Base-by-base conservation (phyloP, 2,888 invertebrate genomes). In the Lepidocyrtinus sp. region DNA sequence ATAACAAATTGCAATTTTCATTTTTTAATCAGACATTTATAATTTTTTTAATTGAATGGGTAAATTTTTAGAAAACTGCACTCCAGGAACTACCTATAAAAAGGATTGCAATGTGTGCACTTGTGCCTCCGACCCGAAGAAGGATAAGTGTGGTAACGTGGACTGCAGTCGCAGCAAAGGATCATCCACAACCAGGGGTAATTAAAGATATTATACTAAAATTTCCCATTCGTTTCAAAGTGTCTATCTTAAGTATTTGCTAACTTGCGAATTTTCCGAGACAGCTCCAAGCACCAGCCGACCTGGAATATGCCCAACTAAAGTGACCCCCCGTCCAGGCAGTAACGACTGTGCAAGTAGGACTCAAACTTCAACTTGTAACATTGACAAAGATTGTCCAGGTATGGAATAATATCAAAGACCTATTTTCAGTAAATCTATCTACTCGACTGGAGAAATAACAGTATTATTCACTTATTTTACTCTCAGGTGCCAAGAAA, bases 101-200 rank as follows among this genome's bases (percentile, higher is more conserved):
- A 86, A 86, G 71, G 84, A 83, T 55, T 86, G 86, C 69, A 86
- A 86, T 50, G 81, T 82, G 15, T 86, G 86, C 50, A 84, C 84
- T 17, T 86, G 86, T 72, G 82, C 50, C n/a, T 69, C 80, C 2
- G 72, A 74, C n/a, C 46, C 77, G 2, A 76, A 74, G 22, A 74
- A 80, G 59, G 86, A 85, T 69, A 84, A 84, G 61, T 85, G 85
- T 74, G 82, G 84, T 59, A 65, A 82, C 26, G 36, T 83, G 21
- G 83, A 86, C 36, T 86, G 86, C 68, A 78, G 12, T 9, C 76
- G 84, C 19, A 59, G 73, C 2, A 62, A 68, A 26, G 70, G 75
- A 45, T 64, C 76, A 15, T 75, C 83, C 17, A 84, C 85, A 0
- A 71, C 73, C 5, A 50, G 81, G 59, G 70, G 82, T 82, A 70